A percentile compares a stretch with the other conserved stretches of the same genome.
Evolutionary conservation across 92 coral and sea anemone genomes (phyloP).

Genomic region (Phymanthus crucifer): DNA sequence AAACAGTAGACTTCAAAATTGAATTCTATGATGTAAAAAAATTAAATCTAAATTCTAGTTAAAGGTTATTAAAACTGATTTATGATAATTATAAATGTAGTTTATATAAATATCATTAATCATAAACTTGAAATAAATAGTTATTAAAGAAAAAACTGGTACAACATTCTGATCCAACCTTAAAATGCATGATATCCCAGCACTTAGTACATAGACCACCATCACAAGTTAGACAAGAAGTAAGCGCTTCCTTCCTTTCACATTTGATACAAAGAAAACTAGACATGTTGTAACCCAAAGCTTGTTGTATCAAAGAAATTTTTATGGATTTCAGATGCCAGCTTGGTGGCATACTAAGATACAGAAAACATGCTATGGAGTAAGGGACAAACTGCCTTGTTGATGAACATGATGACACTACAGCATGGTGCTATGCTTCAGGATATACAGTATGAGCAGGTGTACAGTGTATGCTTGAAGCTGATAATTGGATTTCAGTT

Average conservation of each 20-base stretch:
- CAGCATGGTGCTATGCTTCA: not conserved
- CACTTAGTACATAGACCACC: slow-evolving; percentile 58
- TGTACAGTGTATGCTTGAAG: not conserved
- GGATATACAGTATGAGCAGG: not conserved
- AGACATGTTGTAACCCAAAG: slow-evolving; percentile 35
- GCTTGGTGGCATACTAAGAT: slow-evolving; percentile 33
- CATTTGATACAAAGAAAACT: slow-evolving; percentile 46
- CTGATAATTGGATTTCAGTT: not conserved
- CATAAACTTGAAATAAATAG: not conserved
- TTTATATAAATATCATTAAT: not conserved
- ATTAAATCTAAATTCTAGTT: not conserved
- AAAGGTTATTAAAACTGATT: too few relatives aligned
- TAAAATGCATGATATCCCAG: slow-evolving; percentile 54
- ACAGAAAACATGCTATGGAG: not conserved
- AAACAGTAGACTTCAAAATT: too few relatives aligned
- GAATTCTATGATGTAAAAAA: too few relatives aligned
- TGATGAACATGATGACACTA: not conserved
- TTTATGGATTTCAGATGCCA: slow-evolving; percentile 52
- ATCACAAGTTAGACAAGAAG: slow-evolving; percentile 58
- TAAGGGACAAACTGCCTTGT: not conserved
- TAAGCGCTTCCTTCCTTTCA: slow-evolving; percentile 44
- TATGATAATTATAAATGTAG: not conserved
- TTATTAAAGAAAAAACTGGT: not conserved
- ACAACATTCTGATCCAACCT: slow-evolving; percentile 20
- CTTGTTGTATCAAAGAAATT: slow-evolving; percentile 2